phyloP scores from a whole-genome alignment of 2,888 invertebrate genomes.

The Globia sparganii region DNA sequence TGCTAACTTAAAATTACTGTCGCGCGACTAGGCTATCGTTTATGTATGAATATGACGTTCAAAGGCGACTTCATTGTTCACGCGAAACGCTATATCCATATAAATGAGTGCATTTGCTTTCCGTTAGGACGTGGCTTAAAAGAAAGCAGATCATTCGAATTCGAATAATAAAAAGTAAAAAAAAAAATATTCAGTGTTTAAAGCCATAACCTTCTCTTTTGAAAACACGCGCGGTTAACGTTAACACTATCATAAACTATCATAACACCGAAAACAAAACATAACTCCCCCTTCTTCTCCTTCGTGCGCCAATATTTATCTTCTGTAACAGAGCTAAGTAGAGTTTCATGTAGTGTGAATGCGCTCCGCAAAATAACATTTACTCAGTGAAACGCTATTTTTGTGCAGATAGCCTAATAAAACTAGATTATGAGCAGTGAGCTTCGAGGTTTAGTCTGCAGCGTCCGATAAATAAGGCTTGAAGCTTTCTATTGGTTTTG shows the following conservation, averaged over 20 bases:
- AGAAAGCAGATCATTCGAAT: no score
- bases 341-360: slow-evolving; percentile 57
- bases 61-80: no score
- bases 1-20: no score
- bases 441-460: slow-evolving; percentile 10
- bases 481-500: slow-evolving; percentile 1
- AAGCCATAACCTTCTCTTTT: neutral
- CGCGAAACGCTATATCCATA: no score
- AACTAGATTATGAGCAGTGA: slow-evolving; percentile 31
- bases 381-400: slow-evolving; percentile 43
- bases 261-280: slow-evolving; percentile 10
- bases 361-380: slow-evolving; percentile 48
- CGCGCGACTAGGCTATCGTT: no score
- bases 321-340: slow-evolving; percentile 53
- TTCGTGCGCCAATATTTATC: slow-evolving; percentile 50
- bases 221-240: neutral
- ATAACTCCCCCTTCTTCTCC: neutral
- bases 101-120: no score
- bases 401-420: slow-evolving; percentile 53
- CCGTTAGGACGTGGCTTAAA: no score
- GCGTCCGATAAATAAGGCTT: slow-evolving; percentile 21
- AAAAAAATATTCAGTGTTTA: no score
- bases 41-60: no score
- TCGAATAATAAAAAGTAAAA: no score
- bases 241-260: neutral